These are phyloP conservation scores for Dinocampus coccinellae DNA, from an alignment of 2,888 invertebrate species.

Conservation along the genomic window DNA sequence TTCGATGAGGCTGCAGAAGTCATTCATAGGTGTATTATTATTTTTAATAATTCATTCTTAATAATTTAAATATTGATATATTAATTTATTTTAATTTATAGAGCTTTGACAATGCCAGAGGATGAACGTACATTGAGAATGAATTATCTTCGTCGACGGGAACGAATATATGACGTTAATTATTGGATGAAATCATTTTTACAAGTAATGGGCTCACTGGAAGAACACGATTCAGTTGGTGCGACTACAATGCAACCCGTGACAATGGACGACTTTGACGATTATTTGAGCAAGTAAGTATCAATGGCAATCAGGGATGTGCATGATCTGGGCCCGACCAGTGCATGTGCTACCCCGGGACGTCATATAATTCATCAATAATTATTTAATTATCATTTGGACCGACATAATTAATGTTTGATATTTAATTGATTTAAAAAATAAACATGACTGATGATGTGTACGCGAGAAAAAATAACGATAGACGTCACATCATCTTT, in stretches of 20 bases:
- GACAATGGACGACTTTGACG: slow-evolving; percentile 92
- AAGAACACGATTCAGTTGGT: slow-evolving; percentile 85
- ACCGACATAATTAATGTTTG: background rate
- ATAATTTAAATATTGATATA: slow-evolving; percentile 15
- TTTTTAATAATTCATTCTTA: slow-evolving; percentile 2
- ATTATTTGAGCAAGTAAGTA: slow-evolving; percentile 86
- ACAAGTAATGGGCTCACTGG: slow-evolving; percentile 88
- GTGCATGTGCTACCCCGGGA: slow-evolving; percentile 55
- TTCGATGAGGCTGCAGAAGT: slow-evolving; percentile 89
- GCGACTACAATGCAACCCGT: slow-evolving; percentile 90
- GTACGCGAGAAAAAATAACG: background rate
- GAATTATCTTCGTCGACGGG: slow-evolving; percentile 86
- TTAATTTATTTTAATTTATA: slow-evolving; percentile 54
- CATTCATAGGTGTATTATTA: slow-evolving; percentile 76
- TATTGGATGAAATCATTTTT: slow-evolving; percentile 91
- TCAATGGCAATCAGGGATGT: slow-evolving; percentile 43
- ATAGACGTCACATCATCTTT: background rate
- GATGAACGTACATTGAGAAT: slow-evolving; percentile 88
- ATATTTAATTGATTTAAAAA: background rate
- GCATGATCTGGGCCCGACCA: slow-evolving; percentile 65
- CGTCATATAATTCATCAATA: background rate
- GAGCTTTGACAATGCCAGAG: slow-evolving; percentile 90
- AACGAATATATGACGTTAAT: slow-evolving; percentile 86
- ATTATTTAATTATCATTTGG: slow-evolving; percentile 8
- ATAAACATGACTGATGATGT: background rate